Conservation (phyloP, 2,113 vertebrate genomes). For the Argyrosomus japonicus region DNA sequence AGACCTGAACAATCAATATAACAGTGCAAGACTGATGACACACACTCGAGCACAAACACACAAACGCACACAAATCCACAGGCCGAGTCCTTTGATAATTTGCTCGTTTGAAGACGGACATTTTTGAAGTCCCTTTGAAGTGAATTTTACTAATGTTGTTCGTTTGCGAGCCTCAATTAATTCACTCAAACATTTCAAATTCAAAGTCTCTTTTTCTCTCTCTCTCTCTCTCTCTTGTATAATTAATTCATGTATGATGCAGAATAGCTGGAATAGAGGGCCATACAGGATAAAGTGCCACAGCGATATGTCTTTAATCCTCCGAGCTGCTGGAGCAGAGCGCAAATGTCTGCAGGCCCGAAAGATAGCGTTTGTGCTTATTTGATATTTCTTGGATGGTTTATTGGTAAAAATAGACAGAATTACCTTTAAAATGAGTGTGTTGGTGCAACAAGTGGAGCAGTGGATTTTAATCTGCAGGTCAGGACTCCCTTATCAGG, state of each 20-base stretch:
- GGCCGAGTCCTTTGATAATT: conserved; percentile 10
- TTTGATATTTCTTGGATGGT: not conserved
- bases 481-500: not conserved
- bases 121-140: conserved; percentile 35
- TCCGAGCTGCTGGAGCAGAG: not conserved
- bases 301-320: not conserved
- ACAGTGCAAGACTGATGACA: not conserved
- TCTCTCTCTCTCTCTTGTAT: not conserved
- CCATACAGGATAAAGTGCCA: no score
- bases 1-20: not conserved
- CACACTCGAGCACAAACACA: not conserved
- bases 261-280: not conserved
- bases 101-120: conserved; percentile 5
- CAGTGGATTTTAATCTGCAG: not conserved
- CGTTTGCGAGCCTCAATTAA: conserved; percentile 26
- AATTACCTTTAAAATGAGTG: not conserved
- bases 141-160: conserved; percentile 15
- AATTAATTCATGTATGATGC: not conserved
- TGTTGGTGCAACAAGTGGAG: not conserved
- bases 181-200: not conserved
- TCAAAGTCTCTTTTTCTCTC: conserved; percentile 4
- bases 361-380: not conserved
- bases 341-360: not conserved
- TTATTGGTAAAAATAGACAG: not conserved
- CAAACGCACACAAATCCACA: not conserved